Base-by-base conservation (phyloP, 92 coral and sea anemone genomes). In the Scolanthus callimorphus region DNA sequence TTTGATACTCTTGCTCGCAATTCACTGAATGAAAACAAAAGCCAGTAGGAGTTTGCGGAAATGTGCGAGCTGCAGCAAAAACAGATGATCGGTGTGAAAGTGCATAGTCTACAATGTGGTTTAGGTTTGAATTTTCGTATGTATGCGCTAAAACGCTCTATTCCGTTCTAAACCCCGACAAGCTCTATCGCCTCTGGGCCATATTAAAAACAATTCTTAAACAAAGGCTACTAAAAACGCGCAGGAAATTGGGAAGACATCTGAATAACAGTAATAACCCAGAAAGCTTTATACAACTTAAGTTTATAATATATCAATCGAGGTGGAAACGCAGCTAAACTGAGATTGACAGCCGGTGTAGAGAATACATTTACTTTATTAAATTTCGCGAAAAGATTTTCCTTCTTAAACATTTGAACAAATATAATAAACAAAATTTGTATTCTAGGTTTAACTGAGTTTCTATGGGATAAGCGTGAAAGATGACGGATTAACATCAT, bases 341-440 rank as follows among this genome's bases (percentile, higher is more conserved):
- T 59, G n/a, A 39, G 25, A 49, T 59, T 39, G 65, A 34, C 52
- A 21, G 28, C 1, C 27, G 25, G 47, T 59, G 34, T 59, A 59
- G 11, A 9, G 11, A 46, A 20, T 4, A 46, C 4, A 46, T 20
- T 46, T 46, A 46, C 52, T 46, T 46, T 46, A 46, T 6, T 46
- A 9, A 46, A 46, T 6, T 9, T 4, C 11, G 19, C 23, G 11
- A 21, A 46, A 46, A 20, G 52, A 20, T 20, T 20, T 46, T 19
- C 52, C 11, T 46, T 20, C 52, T 6, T 46, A 46, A 46, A 46
- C 52, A 46, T 19, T 46, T 46, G 22, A 46, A 46, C 52, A 46
- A 46, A 46, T 46, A 46, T 46, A 6, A 46, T 46, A 46, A 46
- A 46, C 52, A 46, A 46, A 46, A 46, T 10, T 4, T 46, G 23